A percentile compares a stretch with the other conserved stretches of the same genome.
phyloP scores from a whole-genome alignment of 2,888 invertebrate species.

The Clistopyga incitator region DNA sequence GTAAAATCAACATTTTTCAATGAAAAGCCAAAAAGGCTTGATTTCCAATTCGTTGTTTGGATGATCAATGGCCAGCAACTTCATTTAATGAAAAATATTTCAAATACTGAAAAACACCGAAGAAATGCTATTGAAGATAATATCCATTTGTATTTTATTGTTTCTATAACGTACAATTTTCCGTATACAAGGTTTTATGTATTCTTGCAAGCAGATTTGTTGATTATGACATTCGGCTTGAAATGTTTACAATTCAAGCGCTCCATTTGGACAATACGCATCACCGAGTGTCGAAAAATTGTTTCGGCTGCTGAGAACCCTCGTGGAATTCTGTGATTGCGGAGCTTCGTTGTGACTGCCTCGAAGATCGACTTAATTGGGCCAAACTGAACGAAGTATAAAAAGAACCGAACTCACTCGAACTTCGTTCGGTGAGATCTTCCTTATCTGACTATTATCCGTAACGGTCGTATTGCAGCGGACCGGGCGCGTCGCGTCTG shows the following conservation, averaged over 20 bases:
- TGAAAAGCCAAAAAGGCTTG: too few species aligned
- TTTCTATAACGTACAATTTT: too few species aligned
- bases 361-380: conserved; percentile 77
- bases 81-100: too few species aligned
- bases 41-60: too few species aligned
- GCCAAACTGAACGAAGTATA: conserved; percentile 66
- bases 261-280: neutral
- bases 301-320: conserved; percentile 63
- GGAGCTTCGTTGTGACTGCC: conserved; percentile 55
- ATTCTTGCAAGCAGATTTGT: neutral
- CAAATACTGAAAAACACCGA: too few species aligned
- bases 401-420: conserved; percentile 65
- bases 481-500: conserved; percentile 63
- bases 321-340: conserved; percentile 69
- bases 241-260: neutral
- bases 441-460: conserved; percentile 78
- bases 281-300: conserved; percentile 64
- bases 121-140: too few species aligned
- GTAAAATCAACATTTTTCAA: too few species aligned
- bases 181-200: too few species aligned
- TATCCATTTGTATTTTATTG: too few species aligned
- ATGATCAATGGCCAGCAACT: too few species aligned
- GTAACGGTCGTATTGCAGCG: conserved; percentile 70
- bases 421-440: conserved; percentile 66
- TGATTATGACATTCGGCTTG: neutral